Evolutionary conservation across 2,888 invertebrate genomes (phyloP).

Genomic region (Alloscopus bannaensis): DNA sequence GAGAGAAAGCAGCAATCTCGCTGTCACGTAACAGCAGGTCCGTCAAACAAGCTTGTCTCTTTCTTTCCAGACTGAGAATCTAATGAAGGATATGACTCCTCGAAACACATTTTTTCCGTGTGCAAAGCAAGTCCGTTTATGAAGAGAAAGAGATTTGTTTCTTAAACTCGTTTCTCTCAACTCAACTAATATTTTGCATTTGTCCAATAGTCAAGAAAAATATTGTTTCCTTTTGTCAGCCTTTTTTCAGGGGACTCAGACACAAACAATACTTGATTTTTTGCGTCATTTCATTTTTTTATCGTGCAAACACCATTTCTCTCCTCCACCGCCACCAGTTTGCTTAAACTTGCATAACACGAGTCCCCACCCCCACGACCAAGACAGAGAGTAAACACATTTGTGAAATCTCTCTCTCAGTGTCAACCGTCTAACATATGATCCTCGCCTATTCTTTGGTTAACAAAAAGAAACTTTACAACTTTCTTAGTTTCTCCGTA

Average conservation of each 20-base stretch:
- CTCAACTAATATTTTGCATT: constrained; percentile 43
- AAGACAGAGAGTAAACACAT: too few species aligned
- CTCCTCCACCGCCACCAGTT: not conserved
- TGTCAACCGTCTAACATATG: too few species aligned
- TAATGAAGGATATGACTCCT: constrained; percentile 29
- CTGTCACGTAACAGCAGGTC: too few species aligned
- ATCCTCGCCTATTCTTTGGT: too few species aligned
- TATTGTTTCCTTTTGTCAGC: constrained; percentile 21
- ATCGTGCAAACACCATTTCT: not conserved
- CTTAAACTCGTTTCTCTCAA: not conserved
- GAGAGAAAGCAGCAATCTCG: too few species aligned
- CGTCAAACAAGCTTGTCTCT: not conserved
- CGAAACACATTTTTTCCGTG: constrained; percentile 2
- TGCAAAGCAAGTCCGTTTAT: not conserved
- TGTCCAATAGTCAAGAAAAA: constrained; percentile 29
- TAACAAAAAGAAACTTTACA: too few species aligned
- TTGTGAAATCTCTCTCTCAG: too few species aligned
- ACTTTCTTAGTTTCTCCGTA: too few species aligned
- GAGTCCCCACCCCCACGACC: not conserved
- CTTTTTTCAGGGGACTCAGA: not conserved
- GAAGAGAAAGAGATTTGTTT: constrained; percentile 3
- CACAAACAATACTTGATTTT: constrained; percentile 4
- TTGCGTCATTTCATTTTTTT: not conserved
- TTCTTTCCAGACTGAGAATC: too few species aligned
- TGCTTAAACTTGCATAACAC: constrained; percentile 6